Conservation (phyloP, 2,888 invertebrate species). For the Agrochola litura region DNA sequence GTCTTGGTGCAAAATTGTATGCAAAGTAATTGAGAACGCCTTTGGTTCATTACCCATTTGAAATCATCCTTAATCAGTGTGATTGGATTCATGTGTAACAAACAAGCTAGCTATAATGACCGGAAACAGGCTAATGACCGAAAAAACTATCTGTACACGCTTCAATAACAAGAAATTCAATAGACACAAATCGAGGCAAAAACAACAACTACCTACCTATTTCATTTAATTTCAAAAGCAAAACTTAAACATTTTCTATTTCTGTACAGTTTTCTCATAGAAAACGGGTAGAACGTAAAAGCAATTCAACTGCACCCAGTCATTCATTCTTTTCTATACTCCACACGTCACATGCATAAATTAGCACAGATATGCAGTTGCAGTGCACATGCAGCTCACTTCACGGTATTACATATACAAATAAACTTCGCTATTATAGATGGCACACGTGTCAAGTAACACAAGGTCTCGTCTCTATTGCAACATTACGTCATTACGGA, state of each 20-base stretch:
- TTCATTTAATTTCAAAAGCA: not conserved
- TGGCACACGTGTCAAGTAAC: conserved; percentile 70
- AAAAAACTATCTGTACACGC: not conserved
- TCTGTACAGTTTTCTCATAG: conserved; percentile 1
- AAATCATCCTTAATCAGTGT: conserved; percentile 2
- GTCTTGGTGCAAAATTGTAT: conserved; percentile 25
- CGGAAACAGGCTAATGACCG: conserved; percentile 6
- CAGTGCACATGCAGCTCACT: conserved; percentile 51
- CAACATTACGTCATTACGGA: conserved; percentile 67
- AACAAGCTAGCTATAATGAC: not conserved
- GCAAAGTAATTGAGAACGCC: not conserved
- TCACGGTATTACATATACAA: conserved; percentile 63
- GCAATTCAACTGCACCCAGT: conserved; percentile 30
- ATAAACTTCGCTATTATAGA: conserved; percentile 65
- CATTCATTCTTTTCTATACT: conserved; percentile 21
- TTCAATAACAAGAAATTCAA: conserved; percentile 1
- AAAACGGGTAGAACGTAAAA: conserved; percentile 20
- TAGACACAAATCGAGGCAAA: conserved; percentile 22
- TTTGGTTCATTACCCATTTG: not conserved
- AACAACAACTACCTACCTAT: not conserved
- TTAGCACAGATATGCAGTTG: conserved; percentile 43
- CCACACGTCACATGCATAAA: conserved; percentile 49
- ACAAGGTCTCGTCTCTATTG: conserved; percentile 70
- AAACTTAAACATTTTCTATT: conserved; percentile 2
- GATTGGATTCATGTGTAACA: conserved; percentile 3